phyloP scores from a whole-genome alignment of 2,113 vertebrate genomes.

The Phyllopteryx taeniolatus region DNA sequence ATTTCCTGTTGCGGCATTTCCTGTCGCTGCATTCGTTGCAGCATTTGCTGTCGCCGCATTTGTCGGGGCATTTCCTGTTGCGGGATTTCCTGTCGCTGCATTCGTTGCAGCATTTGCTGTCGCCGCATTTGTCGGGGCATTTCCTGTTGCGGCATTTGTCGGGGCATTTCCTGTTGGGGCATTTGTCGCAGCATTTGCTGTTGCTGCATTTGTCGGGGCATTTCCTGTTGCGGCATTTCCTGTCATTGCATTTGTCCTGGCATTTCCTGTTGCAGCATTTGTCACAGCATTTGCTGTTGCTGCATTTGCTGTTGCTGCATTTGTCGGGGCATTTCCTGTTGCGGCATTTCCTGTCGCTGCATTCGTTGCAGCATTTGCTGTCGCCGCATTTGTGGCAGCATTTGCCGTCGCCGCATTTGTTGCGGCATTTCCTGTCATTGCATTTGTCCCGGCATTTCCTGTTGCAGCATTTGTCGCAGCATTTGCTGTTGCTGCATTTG shows the following conservation, averaged over 20 bases:
- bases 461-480: background rate
- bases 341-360: background rate
- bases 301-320: background rate
- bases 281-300: background rate
- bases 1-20: background rate
- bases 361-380: background rate
- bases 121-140: background rate
- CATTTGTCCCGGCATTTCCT: background rate
- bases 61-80: background rate
- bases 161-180: background rate
- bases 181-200: background rate
- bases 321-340: background rate
- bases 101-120: background rate
- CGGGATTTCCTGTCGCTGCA: background rate
- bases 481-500: background rate
- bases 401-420: background rate
- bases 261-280: background rate
- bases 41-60: background rate
- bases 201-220: background rate
- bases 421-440: background rate
- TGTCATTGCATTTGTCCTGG: background rate
- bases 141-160: no score
- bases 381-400: no score
- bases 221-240: background rate
- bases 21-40: background rate